phyloP scores from a whole-genome alignment of 2,797 vertebrate genomes.

The Diceros bicornis region DNA sequence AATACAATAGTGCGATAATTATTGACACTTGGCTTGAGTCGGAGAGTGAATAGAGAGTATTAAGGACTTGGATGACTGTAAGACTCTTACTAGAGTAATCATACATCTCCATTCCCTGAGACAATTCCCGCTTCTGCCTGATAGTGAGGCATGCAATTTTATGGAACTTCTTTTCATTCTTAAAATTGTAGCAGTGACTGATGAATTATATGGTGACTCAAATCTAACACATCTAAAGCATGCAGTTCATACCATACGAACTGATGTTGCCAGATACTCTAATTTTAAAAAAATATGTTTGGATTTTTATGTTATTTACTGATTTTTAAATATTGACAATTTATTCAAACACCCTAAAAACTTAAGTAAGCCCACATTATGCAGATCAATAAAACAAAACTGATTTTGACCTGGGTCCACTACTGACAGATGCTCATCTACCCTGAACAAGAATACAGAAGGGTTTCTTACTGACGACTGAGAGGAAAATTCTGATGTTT shows the following conservation, averaged over 20 bases:
- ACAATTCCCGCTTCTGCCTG: background rate
- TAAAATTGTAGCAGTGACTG: background rate
- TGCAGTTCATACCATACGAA: background rate
- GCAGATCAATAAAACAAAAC: background rate
- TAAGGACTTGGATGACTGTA: background rate
- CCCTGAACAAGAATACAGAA: background rate
- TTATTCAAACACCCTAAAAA: background rate
- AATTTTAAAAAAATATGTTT: background rate
- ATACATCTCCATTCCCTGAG: background rate
- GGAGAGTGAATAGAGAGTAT: background rate
- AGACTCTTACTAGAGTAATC: background rate
- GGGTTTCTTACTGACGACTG: background rate
- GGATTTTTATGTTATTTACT: background rate
- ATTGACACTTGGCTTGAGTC: background rate
- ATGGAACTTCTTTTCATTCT: background rate
- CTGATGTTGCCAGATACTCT: background rate
- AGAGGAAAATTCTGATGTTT: background rate
- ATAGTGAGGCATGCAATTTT: background rate
- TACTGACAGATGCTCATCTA: background rate
- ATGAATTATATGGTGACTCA: background rate
- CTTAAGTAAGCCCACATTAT: background rate
- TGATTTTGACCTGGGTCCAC: background rate
- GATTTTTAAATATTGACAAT: background rate
- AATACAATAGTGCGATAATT: background rate
- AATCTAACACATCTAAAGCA: background rate